Evolutionary conservation across 2,113 vertebrate species (phyloP), one percentile per base, ranked within the genome.

Genomic region (Telmatochromis brachygnathus): DNA sequence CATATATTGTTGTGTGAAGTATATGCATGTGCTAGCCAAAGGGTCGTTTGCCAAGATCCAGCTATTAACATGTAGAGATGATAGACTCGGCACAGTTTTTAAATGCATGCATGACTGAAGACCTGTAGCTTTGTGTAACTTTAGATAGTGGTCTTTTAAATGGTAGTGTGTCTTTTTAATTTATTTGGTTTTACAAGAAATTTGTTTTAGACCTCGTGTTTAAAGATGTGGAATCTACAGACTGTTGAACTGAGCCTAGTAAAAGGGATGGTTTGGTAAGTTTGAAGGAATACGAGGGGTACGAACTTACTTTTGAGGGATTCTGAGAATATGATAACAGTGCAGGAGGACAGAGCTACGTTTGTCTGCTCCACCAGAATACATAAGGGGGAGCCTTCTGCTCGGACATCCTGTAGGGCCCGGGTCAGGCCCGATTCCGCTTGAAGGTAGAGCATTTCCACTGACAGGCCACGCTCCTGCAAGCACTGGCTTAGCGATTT

Each of bases 291-390:
- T 62, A 79, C 39, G 90, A 81, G 94, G 94, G 91, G 84, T 86
- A 81, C 84, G 93, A 94, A 97, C 96, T 97, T 97, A 97, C 96
- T 97, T 97, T 97, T 97, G 94, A 97, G 87, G 94, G 96, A 97
- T 81, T 96, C 96, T 92, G 96, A 96, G 97, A 97, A 95, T 94
- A 97, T 94, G 95, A 97, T 96, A 90, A 96, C 93, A 82, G 96
- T 96, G 93, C 96, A 97, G 91, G 96, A 97, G 80, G 92, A 96
- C 89, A 96, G 94, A 85, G 95, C 94, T 95, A 96, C 28, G 26
- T 96, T 96, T 93, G 95, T 96, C 94, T 96, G 96, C 94, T 97
- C 95, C 82, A 97, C 95, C 93, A 97, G 96, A 96, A 97, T 94
- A 96, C 95, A 97, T 95, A 97, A 97, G 54, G 96, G 96, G 92